Evolutionary conservation across 2,888 invertebrate species (phyloP).

Genomic region (Argyresthia albistria): DNA sequence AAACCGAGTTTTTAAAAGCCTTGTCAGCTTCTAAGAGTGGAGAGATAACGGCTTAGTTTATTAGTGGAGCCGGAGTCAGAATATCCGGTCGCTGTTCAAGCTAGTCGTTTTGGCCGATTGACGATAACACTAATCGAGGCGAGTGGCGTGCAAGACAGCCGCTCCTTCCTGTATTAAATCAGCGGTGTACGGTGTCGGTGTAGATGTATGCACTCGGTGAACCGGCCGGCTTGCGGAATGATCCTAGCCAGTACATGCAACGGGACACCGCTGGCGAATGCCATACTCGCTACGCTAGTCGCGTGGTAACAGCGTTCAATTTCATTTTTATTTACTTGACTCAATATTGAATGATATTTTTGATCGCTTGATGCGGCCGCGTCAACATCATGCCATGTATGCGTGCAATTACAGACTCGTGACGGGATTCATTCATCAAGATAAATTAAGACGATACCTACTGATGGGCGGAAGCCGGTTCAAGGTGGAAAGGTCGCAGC

Average conservation of each 20-base stretch:
- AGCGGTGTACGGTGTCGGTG: constrained; percentile 21
- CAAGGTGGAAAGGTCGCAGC: constrained; percentile 25
- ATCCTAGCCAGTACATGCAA: constrained; percentile 21
- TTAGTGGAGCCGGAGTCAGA: constrained; percentile 23
- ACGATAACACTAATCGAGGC: constrained; percentile 1
- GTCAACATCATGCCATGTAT: neutral
- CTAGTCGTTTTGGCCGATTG: neutral
- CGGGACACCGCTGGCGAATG: constrained; percentile 24
- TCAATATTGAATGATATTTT: too few species aligned
- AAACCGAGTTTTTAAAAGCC: constrained; percentile 29
- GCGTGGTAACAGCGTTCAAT: constrained; percentile 32
- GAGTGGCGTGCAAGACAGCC: constrained; percentile 25
- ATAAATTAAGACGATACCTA: neutral
- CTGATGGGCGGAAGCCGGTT: constrained; percentile 12
- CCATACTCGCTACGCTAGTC: constrained; percentile 8
- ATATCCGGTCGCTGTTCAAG: constrained; percentile 17
- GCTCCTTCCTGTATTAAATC: constrained; percentile 29
- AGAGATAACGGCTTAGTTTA: constrained; percentile 32
- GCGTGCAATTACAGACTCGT: neutral
- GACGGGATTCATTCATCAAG: neutral
- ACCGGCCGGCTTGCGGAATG: neutral
- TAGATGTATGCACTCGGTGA: neutral
- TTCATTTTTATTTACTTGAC: constrained; percentile 22
- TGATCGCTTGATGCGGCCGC: neutral
- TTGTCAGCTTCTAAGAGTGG: constrained; percentile 22